Evolutionary conservation across 2,797 vertebrate genomes (phyloP), one percentile per base, ranked within the genome.

Genomic region (Brachymystax lenok): DNA sequence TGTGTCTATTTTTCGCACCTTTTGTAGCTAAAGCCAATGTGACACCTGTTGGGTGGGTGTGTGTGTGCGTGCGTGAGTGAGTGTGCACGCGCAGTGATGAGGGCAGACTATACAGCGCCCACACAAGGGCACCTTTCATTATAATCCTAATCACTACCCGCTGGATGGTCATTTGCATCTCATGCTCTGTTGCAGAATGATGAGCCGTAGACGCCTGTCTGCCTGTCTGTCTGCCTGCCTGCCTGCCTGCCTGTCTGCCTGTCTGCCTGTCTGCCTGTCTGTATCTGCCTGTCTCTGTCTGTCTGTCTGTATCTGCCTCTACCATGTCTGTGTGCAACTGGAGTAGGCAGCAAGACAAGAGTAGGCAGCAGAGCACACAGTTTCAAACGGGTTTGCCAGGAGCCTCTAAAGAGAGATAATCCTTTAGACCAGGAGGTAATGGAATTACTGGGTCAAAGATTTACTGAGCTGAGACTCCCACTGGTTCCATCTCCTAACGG

Each of bases 11-110:
- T 63, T 24, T 24, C 3, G 10, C n/a, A 63, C 21, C n/a, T 63
- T 54, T 63, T 63, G 59, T 63, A 63, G 59, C n/a, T 63, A 63
- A 63, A 63, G 59, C 59, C 21, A 69, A 33, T 40, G 67, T 69
- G 33, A 40, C 28, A 3, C 6, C 28, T 63, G 59, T 3, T 24
- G 59, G 8, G 59, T 63, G 69, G 46, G 1, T 33, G 52, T 24
- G 51, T n/a, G 63, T 73, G 51, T 68, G 51, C 69, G 63, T 68
- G 51, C 59, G 19, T 40, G 50, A 13, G 51, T 8, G n/a, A 24
- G 59, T 24, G 59, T 24, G n/a, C 10, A 21, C 24, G 2, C 1
- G 59, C 12, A 16, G 19, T 7, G 8, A 7, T n/a, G 3, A 21
- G 56, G 1, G 19, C 56, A 59, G 19, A 59, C 14, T 59, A 59